These are phyloP conservation scores for Ericerus pela DNA, from an alignment of 1,140 invertebrate species.

Conservation along the genomic window DNA sequence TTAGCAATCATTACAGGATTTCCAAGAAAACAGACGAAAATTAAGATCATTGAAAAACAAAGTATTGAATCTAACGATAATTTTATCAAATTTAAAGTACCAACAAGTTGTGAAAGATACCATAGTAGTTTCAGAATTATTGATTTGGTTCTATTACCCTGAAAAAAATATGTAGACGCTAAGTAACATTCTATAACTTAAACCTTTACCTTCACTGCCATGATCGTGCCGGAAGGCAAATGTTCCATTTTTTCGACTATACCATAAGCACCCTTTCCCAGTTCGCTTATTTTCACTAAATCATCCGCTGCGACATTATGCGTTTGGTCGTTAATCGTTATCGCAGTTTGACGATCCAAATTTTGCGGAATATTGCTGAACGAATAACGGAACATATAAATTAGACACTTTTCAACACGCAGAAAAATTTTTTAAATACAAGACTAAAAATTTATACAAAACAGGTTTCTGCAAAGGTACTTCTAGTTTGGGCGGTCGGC, in stretches of 20 bases:
- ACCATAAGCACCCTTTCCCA: conserved; percentile 90
- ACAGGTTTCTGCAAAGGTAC: background rate
- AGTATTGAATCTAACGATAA: too few relatives aligned
- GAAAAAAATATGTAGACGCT: background rate
- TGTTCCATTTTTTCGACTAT: conserved; percentile 94
- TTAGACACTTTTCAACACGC: background rate
- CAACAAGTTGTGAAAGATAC: background rate
- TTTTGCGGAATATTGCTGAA: conserved; percentile 58
- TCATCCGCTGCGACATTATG: conserved; percentile 86
- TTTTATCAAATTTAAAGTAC: too few relatives aligned
- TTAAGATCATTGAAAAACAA: background rate
- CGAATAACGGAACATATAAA: conserved; percentile 8
- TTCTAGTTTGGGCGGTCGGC: background rate
- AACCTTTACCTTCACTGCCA: conserved; percentile 82
- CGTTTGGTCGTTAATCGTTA: conserved; percentile 68
- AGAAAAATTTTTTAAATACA: background rate
- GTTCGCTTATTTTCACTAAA: conserved; percentile 67
- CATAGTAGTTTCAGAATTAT: background rate
- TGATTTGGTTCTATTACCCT: background rate
- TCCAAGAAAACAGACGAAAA: background rate
- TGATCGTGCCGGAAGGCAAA: conserved; percentile 67
- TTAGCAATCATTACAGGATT: too few relatives aligned
- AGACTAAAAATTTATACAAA: background rate
- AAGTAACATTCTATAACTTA: background rate
- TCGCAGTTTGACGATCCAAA: conserved; percentile 68